Conservation (phyloP, 1,140 invertebrate species). For the Lysiphlebus fabarum region DNA sequence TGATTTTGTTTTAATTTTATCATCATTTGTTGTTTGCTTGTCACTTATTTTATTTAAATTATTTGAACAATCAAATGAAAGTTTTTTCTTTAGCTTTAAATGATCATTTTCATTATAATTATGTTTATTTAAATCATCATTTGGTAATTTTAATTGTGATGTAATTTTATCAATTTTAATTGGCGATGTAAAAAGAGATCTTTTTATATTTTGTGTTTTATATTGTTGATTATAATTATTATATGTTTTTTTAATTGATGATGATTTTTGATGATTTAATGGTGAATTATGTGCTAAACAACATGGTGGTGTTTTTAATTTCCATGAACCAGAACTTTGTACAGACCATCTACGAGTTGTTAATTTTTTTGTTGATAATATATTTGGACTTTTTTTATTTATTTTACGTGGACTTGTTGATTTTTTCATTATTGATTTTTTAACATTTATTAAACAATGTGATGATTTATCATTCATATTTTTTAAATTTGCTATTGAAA, state of each 20-base stretch:
- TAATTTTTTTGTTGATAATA: conserved; percentile 42
- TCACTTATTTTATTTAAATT: too few species aligned
- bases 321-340: conserved; percentile 41
- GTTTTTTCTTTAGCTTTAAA: too few species aligned
- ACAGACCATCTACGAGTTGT: conserved; percentile 34
- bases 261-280: conserved; percentile 37
- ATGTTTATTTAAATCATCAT: too few species aligned
- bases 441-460: conserved; percentile 41
- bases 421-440: conserved; percentile 41
- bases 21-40: too few species aligned
- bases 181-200: conserved; percentile 61
- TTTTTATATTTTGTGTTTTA: conserved; percentile 55
- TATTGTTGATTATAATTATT: conserved; percentile 29
- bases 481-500: conserved; percentile 59
- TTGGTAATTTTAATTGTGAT: too few species aligned
- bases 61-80: too few species aligned
- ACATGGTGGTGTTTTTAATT: conserved; percentile 58
- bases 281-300: conserved; percentile 65
- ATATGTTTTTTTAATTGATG: conserved; percentile 34
- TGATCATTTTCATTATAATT: too few species aligned
- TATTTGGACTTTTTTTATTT: conserved; percentile 30
- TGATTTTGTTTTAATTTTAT: too few species aligned
- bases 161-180: conserved; percentile 40
- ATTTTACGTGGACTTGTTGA: conserved; percentile 45
- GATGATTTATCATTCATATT: conserved; percentile 43